A percentile compares a stretch with the other conserved stretches of the same genome.
Conservation (phyloP, 2,797 vertebrate genomes). For the Sarcophilus harrisii region DNA sequence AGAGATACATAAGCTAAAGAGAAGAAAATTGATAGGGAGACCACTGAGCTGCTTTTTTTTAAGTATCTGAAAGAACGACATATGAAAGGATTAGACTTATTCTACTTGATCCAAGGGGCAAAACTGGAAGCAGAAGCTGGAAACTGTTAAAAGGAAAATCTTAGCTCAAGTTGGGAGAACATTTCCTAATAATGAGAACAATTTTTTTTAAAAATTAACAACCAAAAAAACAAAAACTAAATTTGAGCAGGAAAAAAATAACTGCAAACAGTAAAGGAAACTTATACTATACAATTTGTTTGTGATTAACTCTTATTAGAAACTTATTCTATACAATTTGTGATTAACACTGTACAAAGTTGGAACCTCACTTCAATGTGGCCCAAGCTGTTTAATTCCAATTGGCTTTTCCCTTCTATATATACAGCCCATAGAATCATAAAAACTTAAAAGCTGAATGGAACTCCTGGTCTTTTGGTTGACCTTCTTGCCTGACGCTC, state of each 20-base stretch:
- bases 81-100: not conserved
- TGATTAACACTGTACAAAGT: not conserved
- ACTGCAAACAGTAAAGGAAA: not conserved
- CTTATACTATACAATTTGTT: not conserved
- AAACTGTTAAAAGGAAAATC: not conserved
- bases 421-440: not conserved
- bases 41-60: not conserved
- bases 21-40: not conserved
- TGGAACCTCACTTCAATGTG: not conserved
- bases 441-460: not conserved
- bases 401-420: not conserved
- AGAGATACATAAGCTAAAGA: not conserved
- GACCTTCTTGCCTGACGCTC: not conserved
- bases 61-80: not conserved
- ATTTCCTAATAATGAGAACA: not conserved
- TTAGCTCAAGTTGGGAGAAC: not conserved
- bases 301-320: not conserved
- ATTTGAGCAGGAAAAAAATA: not conserved
- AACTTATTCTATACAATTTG: not conserved
- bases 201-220: not conserved
- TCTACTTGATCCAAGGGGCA: not conserved
- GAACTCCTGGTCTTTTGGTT: not conserved
- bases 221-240: not conserved
- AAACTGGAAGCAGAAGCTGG: not conserved
- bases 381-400: not conserved